Conservation (phyloP, 2,888 invertebrate species). For the Bembecia ichneumoniformis region DNA sequence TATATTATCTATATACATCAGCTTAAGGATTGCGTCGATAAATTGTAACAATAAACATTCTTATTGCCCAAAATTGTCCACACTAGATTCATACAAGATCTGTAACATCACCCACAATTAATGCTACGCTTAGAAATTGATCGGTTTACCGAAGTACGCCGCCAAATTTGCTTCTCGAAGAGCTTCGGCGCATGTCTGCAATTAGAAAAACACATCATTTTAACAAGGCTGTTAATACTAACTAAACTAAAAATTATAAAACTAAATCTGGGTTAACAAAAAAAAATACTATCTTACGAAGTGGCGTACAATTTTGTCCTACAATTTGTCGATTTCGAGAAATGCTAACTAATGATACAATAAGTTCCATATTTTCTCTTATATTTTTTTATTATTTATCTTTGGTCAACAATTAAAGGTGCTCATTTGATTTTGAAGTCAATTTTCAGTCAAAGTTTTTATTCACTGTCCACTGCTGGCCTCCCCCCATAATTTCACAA, state of each 20-base stretch:
- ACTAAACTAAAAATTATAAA: too few species aligned
- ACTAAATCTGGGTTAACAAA: too few species aligned
- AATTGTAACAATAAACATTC: constrained; percentile 8
- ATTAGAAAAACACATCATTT: constrained; percentile 14
- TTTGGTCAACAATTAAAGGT: too few species aligned
- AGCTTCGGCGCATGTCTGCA: constrained; percentile 96
- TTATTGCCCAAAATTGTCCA: constrained; percentile 22
- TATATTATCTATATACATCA: background rate
- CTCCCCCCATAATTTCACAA: too few species aligned
- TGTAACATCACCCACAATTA: constrained; percentile 13
- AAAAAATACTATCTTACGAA: background rate
- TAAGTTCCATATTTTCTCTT: too few species aligned
- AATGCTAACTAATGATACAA: too few species aligned
- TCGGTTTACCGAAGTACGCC: constrained; percentile 96
- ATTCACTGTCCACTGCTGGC: too few species aligned
- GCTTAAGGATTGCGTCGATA: constrained; percentile 3
- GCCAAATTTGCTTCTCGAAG: constrained; percentile 96
- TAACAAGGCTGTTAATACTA: background rate
- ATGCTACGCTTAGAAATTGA: constrained; percentile 86
- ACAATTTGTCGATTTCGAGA: too few species aligned
- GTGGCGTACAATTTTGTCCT: background rate
- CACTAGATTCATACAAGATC: constrained; percentile 59
- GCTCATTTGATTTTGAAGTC: too few species aligned
- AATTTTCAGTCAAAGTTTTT: too few species aligned
- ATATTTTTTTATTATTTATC: too few species aligned